Percentiles rank a stretch among this genome's conserved stretches.
Evolutionary conservation across 2,888 invertebrate genomes (phyloP).

Genomic region (Pediacus dermestoides): DNA sequence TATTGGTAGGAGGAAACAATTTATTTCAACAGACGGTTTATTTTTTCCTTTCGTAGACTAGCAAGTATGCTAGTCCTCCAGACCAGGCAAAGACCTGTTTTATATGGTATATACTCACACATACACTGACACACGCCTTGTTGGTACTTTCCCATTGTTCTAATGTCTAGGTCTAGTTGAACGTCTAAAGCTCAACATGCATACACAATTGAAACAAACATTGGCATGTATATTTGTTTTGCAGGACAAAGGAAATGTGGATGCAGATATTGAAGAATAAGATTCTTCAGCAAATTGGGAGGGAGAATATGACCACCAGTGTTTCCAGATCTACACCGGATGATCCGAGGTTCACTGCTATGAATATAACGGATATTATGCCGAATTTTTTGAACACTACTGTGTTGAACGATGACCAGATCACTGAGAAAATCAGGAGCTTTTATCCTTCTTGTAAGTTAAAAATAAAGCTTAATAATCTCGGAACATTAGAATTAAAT

Average conservation of each 20-base stretch:
- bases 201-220: too few relatives aligned
- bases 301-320: conserved; percentile 15
- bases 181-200: too few relatives aligned
- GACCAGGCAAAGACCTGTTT: too few relatives aligned
- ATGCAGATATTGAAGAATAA: neutral
- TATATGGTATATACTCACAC: too few relatives aligned
- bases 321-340: conserved; percentile 16
- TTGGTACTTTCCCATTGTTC: too few relatives aligned
- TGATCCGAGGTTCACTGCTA: conserved; percentile 16
- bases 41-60: too few relatives aligned
- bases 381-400: conserved; percentile 29
- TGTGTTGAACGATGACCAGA: conserved; percentile 33
- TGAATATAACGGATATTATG: conserved; percentile 31
- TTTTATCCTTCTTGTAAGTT: conserved; percentile 47
- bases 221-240: too few relatives aligned
- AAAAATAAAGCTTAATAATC: conserved; percentile 1
- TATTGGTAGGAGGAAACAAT: too few relatives aligned
- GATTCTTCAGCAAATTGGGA: conserved; percentile 10
- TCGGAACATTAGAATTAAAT: neutral
- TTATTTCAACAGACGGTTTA: too few relatives aligned
- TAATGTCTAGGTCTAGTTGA: too few relatives aligned
- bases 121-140: too few relatives aligned
- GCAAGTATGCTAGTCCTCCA: too few relatives aligned
- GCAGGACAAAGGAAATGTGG: conserved; percentile 1
- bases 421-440: conserved; percentile 43